phyloP scores from a whole-genome alignment of 1,140 invertebrate genomes.

The Drosophila pseudoobscura region DNA sequence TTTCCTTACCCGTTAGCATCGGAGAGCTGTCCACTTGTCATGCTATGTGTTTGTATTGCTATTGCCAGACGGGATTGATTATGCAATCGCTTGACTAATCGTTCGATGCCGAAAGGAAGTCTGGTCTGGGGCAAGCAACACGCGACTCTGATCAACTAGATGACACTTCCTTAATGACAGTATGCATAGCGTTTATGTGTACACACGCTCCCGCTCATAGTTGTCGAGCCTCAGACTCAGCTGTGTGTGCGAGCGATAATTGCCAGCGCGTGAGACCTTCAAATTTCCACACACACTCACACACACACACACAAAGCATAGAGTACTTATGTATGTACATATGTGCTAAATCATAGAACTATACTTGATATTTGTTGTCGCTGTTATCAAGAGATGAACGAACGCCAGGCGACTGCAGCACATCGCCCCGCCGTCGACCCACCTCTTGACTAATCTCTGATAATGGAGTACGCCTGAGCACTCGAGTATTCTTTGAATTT shows the following conservation, averaged over 20 bases:
- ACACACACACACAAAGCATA: not conserved
- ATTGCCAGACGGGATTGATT: not conserved
- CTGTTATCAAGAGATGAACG: too few relatives aligned
- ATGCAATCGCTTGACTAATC: not conserved
- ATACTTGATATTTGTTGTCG: not conserved
- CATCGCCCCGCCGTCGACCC: too few relatives aligned
- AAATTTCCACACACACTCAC: slow-evolving; percentile 6
- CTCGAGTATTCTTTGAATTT: too few relatives aligned
- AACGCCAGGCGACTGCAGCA: too few relatives aligned
- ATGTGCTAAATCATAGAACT: not conserved
- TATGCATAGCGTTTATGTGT: not conserved
- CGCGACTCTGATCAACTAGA: slow-evolving; percentile 4
- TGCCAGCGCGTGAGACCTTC: slow-evolving; percentile 52
- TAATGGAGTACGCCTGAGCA: too few relatives aligned
- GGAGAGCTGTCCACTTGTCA: not conserved
- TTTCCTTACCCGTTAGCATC: too few relatives aligned
- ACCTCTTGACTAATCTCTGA: too few relatives aligned
- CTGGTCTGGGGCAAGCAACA: not conserved
- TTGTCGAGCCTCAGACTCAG: not conserved
- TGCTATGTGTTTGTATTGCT: not conserved
- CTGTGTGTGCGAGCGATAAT: slow-evolving; percentile 43
- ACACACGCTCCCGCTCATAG: not conserved
- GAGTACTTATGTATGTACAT: not conserved
- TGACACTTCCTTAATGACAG: slow-evolving; percentile 19
- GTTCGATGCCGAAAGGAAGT: not conserved